Evolutionary conservation across 2,797 vertebrate species (phyloP).

Genomic region (Arnoldichthys spilopterus): DNA sequence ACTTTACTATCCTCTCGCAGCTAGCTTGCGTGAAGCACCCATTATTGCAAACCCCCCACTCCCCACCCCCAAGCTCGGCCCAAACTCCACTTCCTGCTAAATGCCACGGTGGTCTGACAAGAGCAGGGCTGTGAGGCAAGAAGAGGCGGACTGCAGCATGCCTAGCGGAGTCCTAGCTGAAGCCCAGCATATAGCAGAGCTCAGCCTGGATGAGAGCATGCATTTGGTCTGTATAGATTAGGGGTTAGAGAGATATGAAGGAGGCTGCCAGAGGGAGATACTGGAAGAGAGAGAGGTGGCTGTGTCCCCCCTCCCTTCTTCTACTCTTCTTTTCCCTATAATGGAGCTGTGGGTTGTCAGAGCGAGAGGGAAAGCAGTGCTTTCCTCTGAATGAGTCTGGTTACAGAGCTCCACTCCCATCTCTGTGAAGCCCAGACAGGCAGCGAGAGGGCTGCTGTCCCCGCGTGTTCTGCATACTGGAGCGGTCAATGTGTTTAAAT

Average conservation of each 20-base stretch:
- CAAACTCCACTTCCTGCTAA: constrained; percentile 73
- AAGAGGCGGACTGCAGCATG: constrained; percentile 60
- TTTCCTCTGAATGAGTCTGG: constrained; percentile 49
- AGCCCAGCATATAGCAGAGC: constrained; percentile 52
- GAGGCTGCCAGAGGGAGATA: constrained; percentile 58
- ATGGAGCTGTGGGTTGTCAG: constrained; percentile 53
- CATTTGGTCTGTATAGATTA: constrained; percentile 59
- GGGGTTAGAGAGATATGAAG: constrained; percentile 50
- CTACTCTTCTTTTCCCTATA: constrained; percentile 40
- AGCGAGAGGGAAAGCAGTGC: constrained; percentile 44
- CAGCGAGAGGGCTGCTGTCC: constrained; percentile 32
- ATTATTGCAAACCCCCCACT: constrained; percentile 35
- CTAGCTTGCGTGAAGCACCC: constrained; percentile 72
- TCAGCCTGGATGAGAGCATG: constrained; percentile 55
- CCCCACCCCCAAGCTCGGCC: constrained; percentile 16
- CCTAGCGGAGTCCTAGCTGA: constrained; percentile 44
- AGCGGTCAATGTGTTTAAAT: constrained; percentile 43
- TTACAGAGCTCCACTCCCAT: constrained; percentile 41
- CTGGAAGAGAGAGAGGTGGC: constrained; percentile 24
- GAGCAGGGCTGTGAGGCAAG: constrained; percentile 72
- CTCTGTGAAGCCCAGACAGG: constrained; percentile 42
- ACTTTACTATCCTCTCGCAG: constrained; percentile 77
- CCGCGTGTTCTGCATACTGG: constrained; percentile 35
- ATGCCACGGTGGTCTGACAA: constrained; percentile 78
- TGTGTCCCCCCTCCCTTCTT: constrained; percentile 20